Evolutionary conservation across 2,888 invertebrate genomes (phyloP), one percentile per base, ranked within the genome.

Genomic region (Philopedon plagiatum): DNA sequence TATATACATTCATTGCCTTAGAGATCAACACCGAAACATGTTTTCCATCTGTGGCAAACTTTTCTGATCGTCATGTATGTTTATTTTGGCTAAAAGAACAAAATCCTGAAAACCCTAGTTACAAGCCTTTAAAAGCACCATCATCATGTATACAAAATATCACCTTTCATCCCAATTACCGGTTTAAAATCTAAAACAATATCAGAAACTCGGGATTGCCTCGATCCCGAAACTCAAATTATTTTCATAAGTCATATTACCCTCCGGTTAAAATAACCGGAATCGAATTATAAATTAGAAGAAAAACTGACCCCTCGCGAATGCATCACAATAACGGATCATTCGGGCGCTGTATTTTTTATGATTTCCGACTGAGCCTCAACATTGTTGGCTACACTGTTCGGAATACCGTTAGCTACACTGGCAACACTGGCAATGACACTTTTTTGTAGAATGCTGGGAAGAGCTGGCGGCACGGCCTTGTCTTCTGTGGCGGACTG

Each of bases 321-420:
- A 34, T 46, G 61, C 74, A 75, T 73, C 39, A 82, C 82, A 77
- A 82, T 82, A 76, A 82, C 81, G 74, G 82, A 82, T 82, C 82
- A 82, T 81, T 82, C 81, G 26, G 81, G 80, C 51, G 80, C 79
- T 63, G 78, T 80, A 75, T 80, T 80, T 74, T 78, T 76, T 72
- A 80, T 80, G 56, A 78, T 76, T 70, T 81, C 78, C 58, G 76
- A 74, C 61, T 77, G 78, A 44, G 77, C 76, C n/a, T 75, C 78
- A 13, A 39, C 54, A 13, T 69, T 67, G 15, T 51, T 57, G 15
- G 60, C 76, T 18, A 68, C 68, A 15, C 68, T 69, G 32, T 65
- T 71, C 26, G 63, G 64, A 34, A 77, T 69, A 18, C 74, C 65
- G 18, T 66, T 61, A 18, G 61, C 60, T 11, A 78, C 72, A 32